phyloP scores from a whole-genome alignment of 2,888 invertebrate genomes.

The Calameuta pallipes region DNA sequence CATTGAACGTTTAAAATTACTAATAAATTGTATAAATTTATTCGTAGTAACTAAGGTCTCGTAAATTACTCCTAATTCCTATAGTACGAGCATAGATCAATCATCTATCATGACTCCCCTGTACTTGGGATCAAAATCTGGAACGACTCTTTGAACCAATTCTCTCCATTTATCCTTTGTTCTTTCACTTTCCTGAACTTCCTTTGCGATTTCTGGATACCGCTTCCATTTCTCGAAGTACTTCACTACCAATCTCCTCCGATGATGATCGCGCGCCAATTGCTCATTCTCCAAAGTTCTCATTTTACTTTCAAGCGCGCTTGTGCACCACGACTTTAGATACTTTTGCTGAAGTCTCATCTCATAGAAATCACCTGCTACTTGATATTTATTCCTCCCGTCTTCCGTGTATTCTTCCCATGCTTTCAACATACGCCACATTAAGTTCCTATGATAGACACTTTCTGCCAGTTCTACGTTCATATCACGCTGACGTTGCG shows the following conservation, averaged over 20 bases:
- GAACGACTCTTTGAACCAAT: conserved; percentile 55
- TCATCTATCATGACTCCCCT: conserved; percentile 47
- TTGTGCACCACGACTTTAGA: conserved; percentile 69
- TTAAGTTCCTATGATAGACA: conserved; percentile 45
- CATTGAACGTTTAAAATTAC: conserved; percentile 36
- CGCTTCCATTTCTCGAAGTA: conserved; percentile 50
- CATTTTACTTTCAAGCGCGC: conserved; percentile 65
- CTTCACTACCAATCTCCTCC: conserved; percentile 37
- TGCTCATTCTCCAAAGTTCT: conserved; percentile 34
- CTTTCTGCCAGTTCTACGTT: conserved; percentile 40
- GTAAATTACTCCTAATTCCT: not conserved
- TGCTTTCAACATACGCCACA: conserved; percentile 35
- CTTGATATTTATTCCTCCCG: conserved; percentile 71
- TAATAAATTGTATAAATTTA: conserved; percentile 38
- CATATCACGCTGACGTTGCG: conserved; percentile 26
- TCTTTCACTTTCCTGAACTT: conserved; percentile 53
- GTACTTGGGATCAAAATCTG: conserved; percentile 54
- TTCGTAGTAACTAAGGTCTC: conserved; percentile 5
- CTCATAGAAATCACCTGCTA: conserved; percentile 80
- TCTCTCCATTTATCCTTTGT: conserved; percentile 53
- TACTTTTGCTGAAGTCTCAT: conserved; percentile 70
- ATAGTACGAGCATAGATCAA: conserved; percentile 18
- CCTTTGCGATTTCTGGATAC: conserved; percentile 45
- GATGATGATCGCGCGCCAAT: conserved; percentile 37
- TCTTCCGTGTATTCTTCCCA: conserved; percentile 43